Base-by-base conservation (phyloP, 2,113 vertebrate genomes). In the Garra rufa region DNA sequence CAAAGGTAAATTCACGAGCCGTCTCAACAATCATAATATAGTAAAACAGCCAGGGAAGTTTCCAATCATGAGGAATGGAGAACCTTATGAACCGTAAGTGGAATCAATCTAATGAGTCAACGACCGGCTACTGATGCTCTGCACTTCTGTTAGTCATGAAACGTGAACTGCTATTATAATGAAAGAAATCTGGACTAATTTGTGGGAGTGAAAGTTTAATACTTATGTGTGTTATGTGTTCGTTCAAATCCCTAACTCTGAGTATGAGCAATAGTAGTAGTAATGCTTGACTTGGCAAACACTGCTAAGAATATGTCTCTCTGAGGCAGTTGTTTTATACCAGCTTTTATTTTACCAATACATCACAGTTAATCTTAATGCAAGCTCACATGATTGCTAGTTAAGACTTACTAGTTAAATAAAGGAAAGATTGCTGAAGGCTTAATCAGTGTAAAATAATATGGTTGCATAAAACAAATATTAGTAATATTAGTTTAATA, bases 1-100 rank as follows among this genome's bases (percentile, higher is more conserved):
- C 57, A 82, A 74, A 85, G 78, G 79, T 76, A 69, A 59, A 71
- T 76, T 70, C 50, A 78, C 17, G 41, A 75, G 50, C 61, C 24
- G n/a, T 67, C 59, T 28, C n/a, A 67, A n/a, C 57, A 48, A 26
- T 21, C 59, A 67, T 67, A 48, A 80, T 55, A 26, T 78, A 19
- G 19, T 43, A n/a, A 41, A 76, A 69, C 14, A 76, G 59, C 34
- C 34, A 44, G 13, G 78, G 61, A 80, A 67, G 57, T 17, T n/a
- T 46, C 43, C 24, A 80, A 48, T 67, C 59, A 63, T 30, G 10
- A 44, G n/a, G 1, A 9, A 43, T 15, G 41, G n/a, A 21, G 76
- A n/a, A 15, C n/a, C 30, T 76, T 76, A 11, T 13, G 7, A 48
- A 63, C 77, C 26, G 9, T 21, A 57, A 6, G 4, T 75, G 57